Base-by-base conservation (phyloP, 2,113 vertebrate genomes). In the Corythaixoides concolor region DNA sequence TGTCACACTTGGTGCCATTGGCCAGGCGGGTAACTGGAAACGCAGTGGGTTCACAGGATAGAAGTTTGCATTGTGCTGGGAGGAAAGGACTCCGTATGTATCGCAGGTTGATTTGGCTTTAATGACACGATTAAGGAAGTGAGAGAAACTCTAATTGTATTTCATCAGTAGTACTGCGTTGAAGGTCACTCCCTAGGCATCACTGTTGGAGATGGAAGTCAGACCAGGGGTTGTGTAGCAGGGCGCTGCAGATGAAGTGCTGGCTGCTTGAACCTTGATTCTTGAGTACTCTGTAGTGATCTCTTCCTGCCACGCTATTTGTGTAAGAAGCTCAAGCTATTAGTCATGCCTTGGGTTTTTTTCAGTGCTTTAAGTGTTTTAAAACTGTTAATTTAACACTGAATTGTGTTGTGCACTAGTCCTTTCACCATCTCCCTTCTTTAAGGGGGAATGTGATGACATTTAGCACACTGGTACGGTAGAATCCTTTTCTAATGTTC, bases 1-100 rank as follows among this genome's bases (percentile, higher is more conserved):
- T 6, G 35, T 12, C 3, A 8, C 8, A 26, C 26, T 60, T 9
- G 72, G 17, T 9, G 77, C 32, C 10, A 11, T 2, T 9, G 7
- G 18, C 32, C 56, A 0, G 35, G 68, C 5, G 35, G 12, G 21
- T 9, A 3, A 0, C 67, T 23, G 68, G n/a, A 1, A n/a, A 8
- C 12, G 11, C 1, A 73, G 23, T 52, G 77, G 23, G 16, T 22
- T 47, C 7, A 24, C 2, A 3, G 32, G 28, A 5, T 28, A 6
- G 60, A 63, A 92, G 82, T 90, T 92, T 62, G 43, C 52, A 8
- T 74, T 58, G 69, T 59, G 37, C 0, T 4, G 9, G 32, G 5
- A 12, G 39, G 1, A 22, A 20, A 30, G 73, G 35, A 6, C 33
- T 56, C 13, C 22, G 3, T 23, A 4, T 26, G 20, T 8, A 0